These are phyloP conservation scores for Callionymus lyra DNA, from an alignment of 2,113 vertebrate genomes.

Conservation along the genomic window DNA sequence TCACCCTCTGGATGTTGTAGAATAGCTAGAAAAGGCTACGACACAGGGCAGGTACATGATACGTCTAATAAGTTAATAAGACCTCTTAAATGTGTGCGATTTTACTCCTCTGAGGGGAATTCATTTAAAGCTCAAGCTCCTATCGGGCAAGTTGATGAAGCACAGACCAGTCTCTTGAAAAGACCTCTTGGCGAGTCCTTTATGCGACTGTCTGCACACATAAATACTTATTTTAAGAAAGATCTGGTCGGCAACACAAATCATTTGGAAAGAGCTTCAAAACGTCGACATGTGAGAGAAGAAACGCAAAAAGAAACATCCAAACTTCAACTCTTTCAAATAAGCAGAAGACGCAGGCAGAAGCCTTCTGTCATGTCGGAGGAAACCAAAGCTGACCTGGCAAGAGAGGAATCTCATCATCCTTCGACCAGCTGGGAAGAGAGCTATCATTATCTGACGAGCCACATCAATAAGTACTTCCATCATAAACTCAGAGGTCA, in stretches of 20 bases:
- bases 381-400: constrained; percentile 12
- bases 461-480: constrained; percentile 63
- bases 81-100: constrained; percentile 4
- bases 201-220: constrained; percentile 37
- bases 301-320: constrained; percentile 7
- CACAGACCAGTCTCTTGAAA: constrained; percentile 18
- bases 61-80: too few species aligned
- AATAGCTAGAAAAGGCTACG: too few species aligned
- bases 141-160: constrained; percentile 39
- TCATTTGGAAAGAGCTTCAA: constrained; percentile 12
- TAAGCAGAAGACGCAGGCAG: too few species aligned
- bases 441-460: constrained; percentile 49
- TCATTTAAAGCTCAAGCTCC: constrained; percentile 47
- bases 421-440: constrained; percentile 40
- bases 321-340: constrained; percentile 55
- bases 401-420: constrained; percentile 2
- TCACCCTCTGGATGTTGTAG: too few species aligned
- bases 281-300: constrained; percentile 19
- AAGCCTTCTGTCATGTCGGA: too few species aligned
- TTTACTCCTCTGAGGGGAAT: constrained; percentile 38
- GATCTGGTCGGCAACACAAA: constrained; percentile 9
- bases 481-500: constrained; percentile 16
- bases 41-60: too few species aligned
- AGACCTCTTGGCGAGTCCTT: constrained; percentile 47
- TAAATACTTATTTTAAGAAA: constrained; percentile 53